A percentile compares a stretch with the other conserved stretches of the same genome.
These are phyloP conservation scores for Daphoenositta chrysoptera DNA, from an alignment of 2,113 vertebrate species.

Conservation along the genomic window DNA sequence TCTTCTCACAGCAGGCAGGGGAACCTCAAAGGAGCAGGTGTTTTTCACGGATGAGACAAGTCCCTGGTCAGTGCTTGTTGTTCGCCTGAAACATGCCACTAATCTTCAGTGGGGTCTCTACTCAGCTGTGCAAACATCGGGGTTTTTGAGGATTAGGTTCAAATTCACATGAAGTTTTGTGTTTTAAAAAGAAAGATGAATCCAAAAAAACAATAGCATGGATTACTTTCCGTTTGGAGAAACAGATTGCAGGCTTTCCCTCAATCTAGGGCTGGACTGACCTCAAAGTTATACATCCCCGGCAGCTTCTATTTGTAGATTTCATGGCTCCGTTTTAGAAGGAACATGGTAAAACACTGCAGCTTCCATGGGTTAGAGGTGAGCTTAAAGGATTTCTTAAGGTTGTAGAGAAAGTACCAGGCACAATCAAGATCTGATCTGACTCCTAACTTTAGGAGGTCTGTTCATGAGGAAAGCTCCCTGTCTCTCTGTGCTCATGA, in stretches of 20 bases:
- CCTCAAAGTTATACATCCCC: not conserved
- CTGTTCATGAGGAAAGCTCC: not conserved
- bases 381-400: not conserved
- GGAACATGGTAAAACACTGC: not conserved
- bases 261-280: not conserved
- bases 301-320: not conserved
- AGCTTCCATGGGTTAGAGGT: not conserved
- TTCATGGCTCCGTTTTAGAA: not conserved
- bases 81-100: not conserved
- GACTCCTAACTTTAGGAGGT: not conserved
- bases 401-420: not conserved
- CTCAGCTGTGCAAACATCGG: slow-evolving; percentile 55
- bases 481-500: not conserved
- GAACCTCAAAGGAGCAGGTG: slow-evolving; percentile 44
- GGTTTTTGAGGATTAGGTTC: slow-evolving; percentile 24
- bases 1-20: slow-evolving; percentile 5
- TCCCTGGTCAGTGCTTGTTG: not conserved
- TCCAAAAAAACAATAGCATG: not conserved
- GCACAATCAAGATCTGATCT: not conserved
- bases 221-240: slow-evolving; percentile 2
- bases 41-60: not conserved
- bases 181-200: slow-evolving; percentile 31
- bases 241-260: not conserved
- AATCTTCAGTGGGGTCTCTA: slow-evolving; percentile 14
- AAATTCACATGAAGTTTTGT: slow-evolving; percentile 20